Evolutionary conservation across 2,888 invertebrate species (phyloP).

Genomic region (Drosophila prostipennis): DNA sequence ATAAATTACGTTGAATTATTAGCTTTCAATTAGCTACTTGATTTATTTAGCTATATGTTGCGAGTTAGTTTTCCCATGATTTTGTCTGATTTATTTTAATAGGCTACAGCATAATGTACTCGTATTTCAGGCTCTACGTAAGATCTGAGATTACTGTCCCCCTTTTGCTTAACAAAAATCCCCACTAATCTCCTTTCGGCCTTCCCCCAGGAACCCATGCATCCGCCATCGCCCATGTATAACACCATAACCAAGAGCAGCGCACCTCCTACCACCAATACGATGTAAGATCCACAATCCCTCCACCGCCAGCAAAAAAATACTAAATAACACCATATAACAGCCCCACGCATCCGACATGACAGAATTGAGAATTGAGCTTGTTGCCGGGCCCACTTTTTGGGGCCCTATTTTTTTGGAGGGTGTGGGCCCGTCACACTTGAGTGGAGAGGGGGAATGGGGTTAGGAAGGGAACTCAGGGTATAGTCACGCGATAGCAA

Average conservation of each 20-base stretch:
- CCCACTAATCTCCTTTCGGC: constrained; percentile 43
- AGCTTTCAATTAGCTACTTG: background rate
- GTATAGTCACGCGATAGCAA: constrained; percentile 65
- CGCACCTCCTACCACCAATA: constrained; percentile 83
- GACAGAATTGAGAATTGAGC: constrained; percentile 45
- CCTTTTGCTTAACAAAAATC: background rate
- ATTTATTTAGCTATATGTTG: too few relatives aligned
- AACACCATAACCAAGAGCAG: constrained; percentile 82
- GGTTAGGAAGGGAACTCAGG: background rate
- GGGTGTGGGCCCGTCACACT: constrained; percentile 65
- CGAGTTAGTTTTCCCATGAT: too few relatives aligned
- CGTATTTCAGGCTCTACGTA: background rate
- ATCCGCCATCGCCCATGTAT: constrained; percentile 83
- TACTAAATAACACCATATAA: constrained; percentile 20
- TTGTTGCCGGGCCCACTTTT: constrained; percentile 52
- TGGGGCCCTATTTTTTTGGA: constrained; percentile 26
- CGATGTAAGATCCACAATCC: constrained; percentile 81
- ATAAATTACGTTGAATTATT: background rate
- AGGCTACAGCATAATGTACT: background rate
- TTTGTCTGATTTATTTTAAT: background rate
- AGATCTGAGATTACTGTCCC: background rate
- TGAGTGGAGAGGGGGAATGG: constrained; percentile 42
- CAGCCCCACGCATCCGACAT: constrained; percentile 35
- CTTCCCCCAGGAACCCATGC: constrained; percentile 69
- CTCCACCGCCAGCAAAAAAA: constrained; percentile 19